These are phyloP conservation scores for Lucifuga dentata DNA, from an alignment of 2,113 vertebrate species.

Conservation along the genomic window DNA sequence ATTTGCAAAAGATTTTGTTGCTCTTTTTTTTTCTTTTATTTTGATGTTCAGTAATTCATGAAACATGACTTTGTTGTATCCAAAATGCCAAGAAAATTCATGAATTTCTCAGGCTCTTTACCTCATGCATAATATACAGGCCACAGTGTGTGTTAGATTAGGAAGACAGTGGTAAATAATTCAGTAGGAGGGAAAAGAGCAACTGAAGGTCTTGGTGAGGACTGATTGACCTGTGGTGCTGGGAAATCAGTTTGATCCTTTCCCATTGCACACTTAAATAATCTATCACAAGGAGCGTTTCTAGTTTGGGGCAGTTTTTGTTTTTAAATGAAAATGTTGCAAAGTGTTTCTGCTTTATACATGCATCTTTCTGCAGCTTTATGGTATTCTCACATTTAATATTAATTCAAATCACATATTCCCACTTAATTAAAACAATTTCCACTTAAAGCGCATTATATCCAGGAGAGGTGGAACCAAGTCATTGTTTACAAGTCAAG, in stretches of 20 bases:
- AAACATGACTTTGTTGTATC: slow-evolving; percentile 5
- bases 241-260: neutral
- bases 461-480: too few species aligned
- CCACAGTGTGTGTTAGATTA: slow-evolving; percentile 23
- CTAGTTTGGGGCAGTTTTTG: too few species aligned
- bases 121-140: slow-evolving; percentile 58
- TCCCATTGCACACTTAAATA: slow-evolving; percentile 16
- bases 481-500: too few species aligned
- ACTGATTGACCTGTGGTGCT: slow-evolving; percentile 2
- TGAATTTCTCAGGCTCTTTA: slow-evolving; percentile 33
- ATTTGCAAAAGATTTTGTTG: neutral
- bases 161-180: slow-evolving; percentile 51
- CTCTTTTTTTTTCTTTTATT: neutral
- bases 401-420: too few species aligned
- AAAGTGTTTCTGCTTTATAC: too few species aligned
- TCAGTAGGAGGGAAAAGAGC: slow-evolving; percentile 42
- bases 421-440: too few species aligned
- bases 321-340: too few species aligned
- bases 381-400: too few species aligned
- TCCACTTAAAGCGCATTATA: too few species aligned
- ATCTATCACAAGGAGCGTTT: too few species aligned
- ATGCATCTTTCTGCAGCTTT: too few species aligned
- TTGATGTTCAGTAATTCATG: slow-evolving; percentile 8
- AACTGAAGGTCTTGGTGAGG: slow-evolving; percentile 38
- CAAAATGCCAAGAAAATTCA: neutral